Evolutionary conservation across 2,113 vertebrate genomes (phyloP).

Genomic region (Leucopternis melanops): DNA sequence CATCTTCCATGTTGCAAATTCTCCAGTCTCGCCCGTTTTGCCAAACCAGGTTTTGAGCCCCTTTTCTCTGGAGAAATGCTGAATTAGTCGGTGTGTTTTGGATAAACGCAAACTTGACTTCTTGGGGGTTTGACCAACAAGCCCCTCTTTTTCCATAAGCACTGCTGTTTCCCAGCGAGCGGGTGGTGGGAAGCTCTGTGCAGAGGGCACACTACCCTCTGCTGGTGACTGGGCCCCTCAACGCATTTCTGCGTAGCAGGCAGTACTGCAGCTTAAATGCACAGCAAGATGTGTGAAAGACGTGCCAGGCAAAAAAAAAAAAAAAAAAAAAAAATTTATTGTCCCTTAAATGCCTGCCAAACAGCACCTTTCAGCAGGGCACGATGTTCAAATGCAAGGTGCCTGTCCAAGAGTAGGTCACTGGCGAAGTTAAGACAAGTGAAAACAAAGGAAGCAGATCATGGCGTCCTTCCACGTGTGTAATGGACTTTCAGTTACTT

Average conservation of each 20-base stretch:
- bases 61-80: neutral
- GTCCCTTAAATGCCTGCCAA: neutral
- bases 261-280: neutral
- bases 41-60: neutral
- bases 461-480: neutral
- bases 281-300: neutral
- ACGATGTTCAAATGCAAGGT: neutral
- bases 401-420: neutral
- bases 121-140: neutral
- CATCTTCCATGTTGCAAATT: neutral
- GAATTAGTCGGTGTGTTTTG: neutral
- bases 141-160: rapidly evolving
- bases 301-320: neutral
- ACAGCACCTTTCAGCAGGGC: neutral
- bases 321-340: neutral
- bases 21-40: rapidly evolving
- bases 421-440: neutral
- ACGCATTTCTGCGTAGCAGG: neutral
- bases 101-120: neutral
- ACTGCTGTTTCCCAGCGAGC: neutral
- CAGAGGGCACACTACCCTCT: neutral
- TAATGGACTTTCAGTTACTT: neutral
- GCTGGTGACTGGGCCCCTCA: neutral
- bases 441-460: neutral
- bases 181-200: neutral